These are phyloP conservation scores for Pseudanteris insignis DNA, from an alignment of 2,888 invertebrate species.

Conservation along the genomic window DNA sequence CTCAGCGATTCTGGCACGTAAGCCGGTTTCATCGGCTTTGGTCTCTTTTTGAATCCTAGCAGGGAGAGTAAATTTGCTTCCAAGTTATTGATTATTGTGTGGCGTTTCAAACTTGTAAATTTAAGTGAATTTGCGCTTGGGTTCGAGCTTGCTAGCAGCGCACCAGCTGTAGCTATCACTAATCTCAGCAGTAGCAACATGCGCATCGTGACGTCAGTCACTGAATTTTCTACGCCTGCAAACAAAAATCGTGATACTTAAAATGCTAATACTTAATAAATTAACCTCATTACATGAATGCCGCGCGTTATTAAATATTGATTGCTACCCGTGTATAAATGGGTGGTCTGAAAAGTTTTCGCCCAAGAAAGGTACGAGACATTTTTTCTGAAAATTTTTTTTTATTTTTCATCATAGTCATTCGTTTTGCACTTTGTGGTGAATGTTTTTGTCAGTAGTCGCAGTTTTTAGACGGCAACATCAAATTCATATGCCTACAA, in stretches of 20 bases:
- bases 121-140: conserved; percentile 55
- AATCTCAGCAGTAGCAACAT: conserved; percentile 64
- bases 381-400: too few species aligned
- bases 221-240: conserved; percentile 60
- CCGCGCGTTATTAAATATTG: not conserved
- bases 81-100: conserved; percentile 66
- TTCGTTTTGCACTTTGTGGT: too few species aligned
- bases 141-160: conserved; percentile 67
- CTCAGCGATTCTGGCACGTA: conserved; percentile 83
- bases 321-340: too few species aligned
- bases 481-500: too few species aligned
- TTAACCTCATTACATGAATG: conserved; percentile 5
- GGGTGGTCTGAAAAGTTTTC: too few species aligned
- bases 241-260: conserved; percentile 39
- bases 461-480: too few species aligned
- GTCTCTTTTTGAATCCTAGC: conserved; percentile 72
- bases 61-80: conserved; percentile 73
- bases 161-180: conserved; percentile 63
- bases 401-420: too few species aligned
- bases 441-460: too few species aligned
- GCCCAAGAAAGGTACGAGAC: too few species aligned
- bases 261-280: conserved; percentile 13
- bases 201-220: conserved; percentile 65
- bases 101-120: conserved; percentile 52
- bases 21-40: conserved; percentile 63